phyloP scores from a whole-genome alignment of 2,888 invertebrate genomes.

The Venusia cambrica region DNA sequence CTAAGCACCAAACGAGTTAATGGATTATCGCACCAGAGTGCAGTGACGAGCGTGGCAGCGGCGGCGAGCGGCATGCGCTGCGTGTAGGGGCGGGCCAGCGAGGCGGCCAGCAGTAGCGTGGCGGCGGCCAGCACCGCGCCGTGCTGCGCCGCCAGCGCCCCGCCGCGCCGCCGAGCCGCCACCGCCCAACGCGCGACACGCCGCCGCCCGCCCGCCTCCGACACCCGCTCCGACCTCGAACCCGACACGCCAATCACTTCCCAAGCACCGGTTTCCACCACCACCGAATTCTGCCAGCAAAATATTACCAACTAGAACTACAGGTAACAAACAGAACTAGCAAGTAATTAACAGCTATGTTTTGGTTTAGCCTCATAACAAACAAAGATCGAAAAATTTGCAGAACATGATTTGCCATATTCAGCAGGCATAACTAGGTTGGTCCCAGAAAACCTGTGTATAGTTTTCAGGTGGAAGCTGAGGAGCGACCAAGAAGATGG shows the following conservation, averaged over 20 bases:
- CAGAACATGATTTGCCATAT: too few species aligned
- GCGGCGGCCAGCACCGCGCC: slow-evolving; percentile 40
- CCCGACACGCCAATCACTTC: slow-evolving; percentile 43
- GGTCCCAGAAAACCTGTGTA: too few species aligned
- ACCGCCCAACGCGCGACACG: too few species aligned
- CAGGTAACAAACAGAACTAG: too few species aligned
- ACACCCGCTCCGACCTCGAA: slow-evolving; percentile 25
- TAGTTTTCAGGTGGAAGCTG: too few species aligned
- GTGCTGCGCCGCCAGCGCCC: slow-evolving; percentile 47
- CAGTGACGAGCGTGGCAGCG: slow-evolving; percentile 49
- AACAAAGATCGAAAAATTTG: too few species aligned
- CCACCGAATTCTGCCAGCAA: slow-evolving; percentile 37
- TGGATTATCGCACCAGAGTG: slow-evolving; percentile 47
- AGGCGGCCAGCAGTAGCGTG: slow-evolving; percentile 44
- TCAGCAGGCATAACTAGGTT: too few species aligned
- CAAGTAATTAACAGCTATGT: too few species aligned
- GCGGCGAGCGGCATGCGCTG: slow-evolving; percentile 55
- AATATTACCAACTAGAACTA: too few species aligned
- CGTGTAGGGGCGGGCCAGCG: slow-evolving; percentile 45
- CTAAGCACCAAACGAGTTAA: too few species aligned
- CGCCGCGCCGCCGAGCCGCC: slow-evolving; percentile 46
- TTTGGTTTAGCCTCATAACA: too few species aligned
- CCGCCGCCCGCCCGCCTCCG: slow-evolving; percentile 32
- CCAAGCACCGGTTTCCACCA: slow-evolving; percentile 60
- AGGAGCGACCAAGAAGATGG: too few species aligned